Conservation (phyloP, 2,113 vertebrate species). For the Loxodonta africana region DNA sequence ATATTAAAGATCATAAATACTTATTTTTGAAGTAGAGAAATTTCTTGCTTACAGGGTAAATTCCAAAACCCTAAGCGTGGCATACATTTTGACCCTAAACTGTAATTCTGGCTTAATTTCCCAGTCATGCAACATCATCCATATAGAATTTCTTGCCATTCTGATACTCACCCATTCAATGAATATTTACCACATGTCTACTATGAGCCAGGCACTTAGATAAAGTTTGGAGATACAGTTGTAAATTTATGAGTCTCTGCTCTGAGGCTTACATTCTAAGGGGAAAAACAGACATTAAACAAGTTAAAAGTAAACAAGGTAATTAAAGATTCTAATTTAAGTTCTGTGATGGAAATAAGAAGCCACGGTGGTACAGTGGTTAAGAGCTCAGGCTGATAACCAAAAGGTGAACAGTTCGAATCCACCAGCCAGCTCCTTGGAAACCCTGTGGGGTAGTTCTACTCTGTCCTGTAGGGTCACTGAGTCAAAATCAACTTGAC, state of each 20-base stretch:
- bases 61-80: neutral
- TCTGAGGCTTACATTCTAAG: neutral
- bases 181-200: conserved; percentile 28
- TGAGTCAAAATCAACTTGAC: too few species aligned
- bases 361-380: too few species aligned
- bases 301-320: conserved; percentile 47
- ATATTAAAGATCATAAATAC: conserved; percentile 53
- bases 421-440: too few species aligned
- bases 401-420: too few species aligned
- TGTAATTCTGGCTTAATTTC: conserved; percentile 54
- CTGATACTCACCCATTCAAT: neutral
- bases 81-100: conserved; percentile 25
- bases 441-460: too few species aligned
- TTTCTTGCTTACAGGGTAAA: conserved; percentile 18
- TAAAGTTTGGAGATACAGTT: neutral
- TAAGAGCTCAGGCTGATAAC: too few species aligned
- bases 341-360: conserved; percentile 18
- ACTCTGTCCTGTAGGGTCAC: too few species aligned
- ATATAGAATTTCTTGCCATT: conserved; percentile 41
- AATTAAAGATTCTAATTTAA: conserved; percentile 17
- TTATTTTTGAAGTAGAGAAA: conserved; percentile 21
- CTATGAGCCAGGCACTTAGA: neutral
- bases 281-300: conserved; percentile 9
- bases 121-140: neutral
- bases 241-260: conserved; percentile 36